Evolutionary conservation across 2,113 vertebrate genomes (phyloP).

Genomic region (Passer domesticus): DNA sequence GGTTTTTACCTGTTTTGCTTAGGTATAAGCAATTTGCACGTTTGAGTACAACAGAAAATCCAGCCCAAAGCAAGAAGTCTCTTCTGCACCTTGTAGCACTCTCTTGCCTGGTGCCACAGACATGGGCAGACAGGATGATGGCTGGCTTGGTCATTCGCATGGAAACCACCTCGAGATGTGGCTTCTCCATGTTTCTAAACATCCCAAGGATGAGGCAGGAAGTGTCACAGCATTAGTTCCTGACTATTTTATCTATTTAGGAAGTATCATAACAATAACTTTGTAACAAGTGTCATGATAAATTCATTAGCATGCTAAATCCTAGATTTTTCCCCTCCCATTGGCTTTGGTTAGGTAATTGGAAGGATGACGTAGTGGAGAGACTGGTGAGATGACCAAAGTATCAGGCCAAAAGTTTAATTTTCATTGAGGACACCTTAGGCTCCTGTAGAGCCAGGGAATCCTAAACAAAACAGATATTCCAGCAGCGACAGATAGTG

Average conservation of each 20-base stretch:
- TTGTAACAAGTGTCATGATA: background rate
- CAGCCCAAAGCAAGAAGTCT: background rate
- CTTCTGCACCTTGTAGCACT: background rate
- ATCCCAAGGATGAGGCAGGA: background rate
- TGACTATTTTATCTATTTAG: background rate
- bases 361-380: background rate
- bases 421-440: background rate
- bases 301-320: background rate
- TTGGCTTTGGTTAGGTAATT: background rate
- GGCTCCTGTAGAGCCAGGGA: background rate
- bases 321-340: background rate
- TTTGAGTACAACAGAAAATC: background rate
- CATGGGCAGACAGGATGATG: background rate
- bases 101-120: fast-evolving
- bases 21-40: background rate
- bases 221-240: background rate
- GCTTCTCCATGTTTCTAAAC: background rate
- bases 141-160: background rate
- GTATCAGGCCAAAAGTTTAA: background rate
- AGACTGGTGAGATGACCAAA: background rate
- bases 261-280: background rate
- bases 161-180: background rate
- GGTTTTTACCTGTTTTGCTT: background rate
- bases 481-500: background rate
- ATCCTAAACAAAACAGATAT: background rate